Conservation (phyloP, 2,888 invertebrate species). For the Rhingia campestris region DNA sequence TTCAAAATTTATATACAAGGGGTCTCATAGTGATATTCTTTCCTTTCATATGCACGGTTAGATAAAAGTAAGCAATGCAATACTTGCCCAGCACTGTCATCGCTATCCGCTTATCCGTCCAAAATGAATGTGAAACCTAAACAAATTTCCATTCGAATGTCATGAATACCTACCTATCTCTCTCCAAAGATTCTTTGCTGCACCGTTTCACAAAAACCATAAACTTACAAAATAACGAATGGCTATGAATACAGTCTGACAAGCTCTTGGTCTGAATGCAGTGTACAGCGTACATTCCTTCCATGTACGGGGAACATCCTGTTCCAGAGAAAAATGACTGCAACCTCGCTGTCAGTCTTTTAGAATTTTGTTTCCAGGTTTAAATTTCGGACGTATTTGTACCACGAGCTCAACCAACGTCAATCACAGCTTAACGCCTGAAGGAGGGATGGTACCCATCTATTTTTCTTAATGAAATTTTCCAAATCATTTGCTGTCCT, state of each 20-base stretch:
- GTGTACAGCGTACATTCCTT: background rate
- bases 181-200: too few relatives aligned
- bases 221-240: slow-evolving; percentile 16
- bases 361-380: background rate
- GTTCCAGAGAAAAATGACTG: slow-evolving; percentile 5
- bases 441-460: background rate
- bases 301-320: background rate
- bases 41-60: too few relatives aligned
- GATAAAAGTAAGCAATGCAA: too few relatives aligned
- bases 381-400: background rate
- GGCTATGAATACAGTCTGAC: background rate
- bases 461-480: slow-evolving; percentile 37
- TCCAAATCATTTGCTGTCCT: slow-evolving; percentile 62
- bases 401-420: background rate
- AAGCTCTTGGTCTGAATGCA: slow-evolving; percentile 2
- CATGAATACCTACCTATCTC: too few relatives aligned
- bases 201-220: slow-evolving; percentile 14
- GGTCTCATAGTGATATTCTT: too few relatives aligned
- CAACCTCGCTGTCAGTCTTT: slow-evolving; percentile 7
- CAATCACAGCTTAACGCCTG: slow-evolving; percentile 7
- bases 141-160: too few relatives aligned
- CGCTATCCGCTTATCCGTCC: too few relatives aligned
- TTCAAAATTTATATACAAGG: too few relatives aligned
- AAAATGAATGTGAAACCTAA: too few relatives aligned
- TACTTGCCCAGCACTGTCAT: too few relatives aligned